phyloP scores from a whole-genome alignment of 2,113 vertebrate genomes.

The Lophius piscatorius region DNA sequence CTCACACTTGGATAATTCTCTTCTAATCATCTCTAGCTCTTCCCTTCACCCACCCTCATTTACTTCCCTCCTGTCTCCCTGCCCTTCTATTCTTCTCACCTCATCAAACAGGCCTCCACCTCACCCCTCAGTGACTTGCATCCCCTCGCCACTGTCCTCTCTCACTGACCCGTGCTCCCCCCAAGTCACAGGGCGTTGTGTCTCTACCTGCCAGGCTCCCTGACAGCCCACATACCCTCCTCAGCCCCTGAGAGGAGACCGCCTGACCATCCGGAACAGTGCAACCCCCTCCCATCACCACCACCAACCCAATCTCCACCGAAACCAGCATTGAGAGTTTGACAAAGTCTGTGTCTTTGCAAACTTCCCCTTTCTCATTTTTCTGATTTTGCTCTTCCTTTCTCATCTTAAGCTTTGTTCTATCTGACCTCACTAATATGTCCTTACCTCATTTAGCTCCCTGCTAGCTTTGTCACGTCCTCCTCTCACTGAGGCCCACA shows the following conservation, averaged over 20 bases:
- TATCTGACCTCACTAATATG: slow-evolving; percentile 54
- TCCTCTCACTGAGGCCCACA: slow-evolving; percentile 14
- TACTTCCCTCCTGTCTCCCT: slow-evolving; percentile 48
- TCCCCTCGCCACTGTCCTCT: slow-evolving; percentile 72
- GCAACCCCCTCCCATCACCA: slow-evolving; percentile 47
- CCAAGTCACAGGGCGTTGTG: slow-evolving; percentile 76
- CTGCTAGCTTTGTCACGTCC: slow-evolving; percentile 40
- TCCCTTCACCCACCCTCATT: slow-evolving; percentile 60
- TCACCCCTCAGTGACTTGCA: slow-evolving; percentile 58
- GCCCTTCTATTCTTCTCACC: slow-evolving; percentile 56
- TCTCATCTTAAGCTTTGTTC: neutral
- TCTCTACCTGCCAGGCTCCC: slow-evolving; percentile 79
- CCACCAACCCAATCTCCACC: slow-evolving; percentile 38
- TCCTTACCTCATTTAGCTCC: slow-evolving; percentile 53
- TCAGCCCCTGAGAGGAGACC: slow-evolving; percentile 74
- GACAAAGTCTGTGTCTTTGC: slow-evolving; percentile 62
- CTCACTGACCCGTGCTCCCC: slow-evolving; percentile 76
- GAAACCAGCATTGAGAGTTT: slow-evolving; percentile 54
- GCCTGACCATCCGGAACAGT: slow-evolving; percentile 78
- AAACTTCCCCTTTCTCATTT: slow-evolving; percentile 65
- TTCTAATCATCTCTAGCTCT: slow-evolving; percentile 71
- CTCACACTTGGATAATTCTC: slow-evolving; percentile 76
- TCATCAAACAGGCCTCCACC: slow-evolving; percentile 75
- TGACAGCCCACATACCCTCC: slow-evolving; percentile 72
- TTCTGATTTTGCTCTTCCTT: slow-evolving; percentile 54